phyloP scores from a whole-genome alignment of 2,888 invertebrate species.

The Aradus depressus region DNA sequence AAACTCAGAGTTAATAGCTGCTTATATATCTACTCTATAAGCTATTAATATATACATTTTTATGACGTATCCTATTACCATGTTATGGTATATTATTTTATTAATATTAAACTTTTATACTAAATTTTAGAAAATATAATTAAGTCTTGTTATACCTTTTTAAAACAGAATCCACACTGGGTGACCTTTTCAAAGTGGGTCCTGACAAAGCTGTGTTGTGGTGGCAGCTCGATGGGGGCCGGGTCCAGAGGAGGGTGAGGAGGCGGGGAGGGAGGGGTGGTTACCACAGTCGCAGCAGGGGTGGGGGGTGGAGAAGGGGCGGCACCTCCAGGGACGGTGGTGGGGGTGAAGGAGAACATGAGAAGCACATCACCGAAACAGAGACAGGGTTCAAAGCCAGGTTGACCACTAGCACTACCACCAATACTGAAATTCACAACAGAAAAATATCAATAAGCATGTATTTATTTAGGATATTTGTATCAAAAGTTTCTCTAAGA shows the following conservation, averaged over 20 bases:
- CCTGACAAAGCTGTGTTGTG: slow-evolving; percentile 63
- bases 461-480: too few relatives aligned
- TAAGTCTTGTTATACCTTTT: slow-evolving; percentile 52
- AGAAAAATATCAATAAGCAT: not conserved
- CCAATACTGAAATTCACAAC: slow-evolving; percentile 44
- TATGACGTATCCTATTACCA: too few relatives aligned
- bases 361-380: slow-evolving; percentile 86
- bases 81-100: too few relatives aligned
- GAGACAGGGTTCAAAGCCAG: slow-evolving; percentile 81
- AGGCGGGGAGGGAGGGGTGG: slow-evolving; percentile 9
- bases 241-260: slow-evolving; percentile 2
- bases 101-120: too few relatives aligned
- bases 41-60: too few relatives aligned
- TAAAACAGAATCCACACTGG: slow-evolving; percentile 86
- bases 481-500: too few relatives aligned
- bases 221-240: not conserved
- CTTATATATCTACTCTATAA: too few relatives aligned
- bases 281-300: slow-evolving; percentile 16
- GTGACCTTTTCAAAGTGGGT: slow-evolving; percentile 83
- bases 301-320: slow-evolving; percentile 11
- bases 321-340: slow-evolving; percentile 23
- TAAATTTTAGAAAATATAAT: too few relatives aligned
- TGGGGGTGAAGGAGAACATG: slow-evolving; percentile 51
- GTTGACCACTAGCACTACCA: slow-evolving; percentile 49
- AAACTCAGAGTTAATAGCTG: too few relatives aligned